Percentiles rank a stretch among this genome's conserved stretches.
These are phyloP conservation scores for Apodemia mormo DNA, from an alignment of 2,888 invertebrate species.

Conservation along the genomic window DNA sequence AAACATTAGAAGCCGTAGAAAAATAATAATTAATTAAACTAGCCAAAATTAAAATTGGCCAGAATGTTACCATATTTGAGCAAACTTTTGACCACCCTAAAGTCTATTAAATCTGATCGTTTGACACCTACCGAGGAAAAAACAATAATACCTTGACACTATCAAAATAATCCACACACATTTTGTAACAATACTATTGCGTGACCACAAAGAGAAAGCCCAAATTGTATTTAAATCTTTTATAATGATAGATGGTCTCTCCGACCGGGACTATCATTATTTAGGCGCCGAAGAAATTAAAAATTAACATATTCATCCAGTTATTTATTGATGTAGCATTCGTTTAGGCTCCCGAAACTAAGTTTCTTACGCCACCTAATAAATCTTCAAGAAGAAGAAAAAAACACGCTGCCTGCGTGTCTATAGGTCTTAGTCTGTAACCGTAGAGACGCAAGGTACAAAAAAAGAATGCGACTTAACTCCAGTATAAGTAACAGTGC, in stretches of 20 bases:
- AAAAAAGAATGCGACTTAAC: too few species aligned
- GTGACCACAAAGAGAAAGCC: conserved; percentile 69
- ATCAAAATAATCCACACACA: neutral
- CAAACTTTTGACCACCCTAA: too few species aligned
- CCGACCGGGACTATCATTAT: conserved; percentile 7
- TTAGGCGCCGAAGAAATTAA: neutral
- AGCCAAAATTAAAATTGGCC: too few species aligned
- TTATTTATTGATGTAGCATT: neutral
- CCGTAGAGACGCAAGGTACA: too few species aligned
- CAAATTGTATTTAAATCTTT: conserved; percentile 55
- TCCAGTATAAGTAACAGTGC: neutral
- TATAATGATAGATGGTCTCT: conserved; percentile 37
- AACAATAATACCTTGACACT: neutral
- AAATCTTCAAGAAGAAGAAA: neutral
- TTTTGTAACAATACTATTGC: conserved; percentile 41
- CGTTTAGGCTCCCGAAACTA: conserved; percentile 9
- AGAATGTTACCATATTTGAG: too few species aligned
- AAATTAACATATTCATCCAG: conserved; percentile 9
- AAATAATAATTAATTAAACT: too few species aligned
- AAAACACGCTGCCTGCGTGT: too few species aligned
- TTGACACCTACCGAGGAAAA: too few species aligned
- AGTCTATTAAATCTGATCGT: too few species aligned
- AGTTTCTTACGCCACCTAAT: neutral
- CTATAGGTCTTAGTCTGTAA: too few species aligned
- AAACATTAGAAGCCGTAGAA: too few species aligned